Base-by-base conservation (phyloP, 2,113 vertebrate species). In the Sylvietta virens region DNA sequence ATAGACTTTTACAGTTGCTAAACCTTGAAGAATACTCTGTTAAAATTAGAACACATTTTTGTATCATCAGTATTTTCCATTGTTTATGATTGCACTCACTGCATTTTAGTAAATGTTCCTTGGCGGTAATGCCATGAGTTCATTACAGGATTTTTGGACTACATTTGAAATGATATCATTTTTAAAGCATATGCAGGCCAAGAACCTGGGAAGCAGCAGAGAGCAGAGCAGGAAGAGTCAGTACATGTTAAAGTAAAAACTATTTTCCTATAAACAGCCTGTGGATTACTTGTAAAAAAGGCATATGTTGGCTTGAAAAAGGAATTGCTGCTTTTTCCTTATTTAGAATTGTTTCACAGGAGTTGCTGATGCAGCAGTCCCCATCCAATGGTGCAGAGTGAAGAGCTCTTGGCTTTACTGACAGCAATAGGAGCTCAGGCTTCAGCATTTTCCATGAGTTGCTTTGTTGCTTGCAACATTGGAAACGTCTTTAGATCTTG, bases 1-100 rank as follows among this genome's bases (percentile, higher is more conserved):
- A 62, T 39, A 70, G 66, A 62, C 62, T 82, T 72, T 73, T 91
- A 81, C 26, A 62, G 74, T 48, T 92, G 54, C 62, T 94, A 67
- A 95, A 95, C 70, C 44, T 89, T 40, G 13, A 89, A 95, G 93
- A 88, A 92, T 72, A 79, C 45, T 69, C 44, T 20, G 81, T 91
- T 95, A 88, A 95, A 95, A 92, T 95, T 80, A 96, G 91, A 95
- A 87, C 78, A 85, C 42, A 48, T 82, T 94, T 86, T 60, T 72
- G 47, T 88, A 62, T 92, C 81, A 13, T 72, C 50, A 31, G 45
- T 95, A 27, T 96, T 94, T 95, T 95, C 91, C 94, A 77, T 87
- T 94, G 94, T 94, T 95, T 95, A 86, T 88, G 47, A 58, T 28
- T 85, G 62, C 39, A 76, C 35, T 91, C 84, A 28, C 3, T 93